phyloP scores from a whole-genome alignment of 2,888 invertebrate species.

The Blomia tropicalis region DNA sequence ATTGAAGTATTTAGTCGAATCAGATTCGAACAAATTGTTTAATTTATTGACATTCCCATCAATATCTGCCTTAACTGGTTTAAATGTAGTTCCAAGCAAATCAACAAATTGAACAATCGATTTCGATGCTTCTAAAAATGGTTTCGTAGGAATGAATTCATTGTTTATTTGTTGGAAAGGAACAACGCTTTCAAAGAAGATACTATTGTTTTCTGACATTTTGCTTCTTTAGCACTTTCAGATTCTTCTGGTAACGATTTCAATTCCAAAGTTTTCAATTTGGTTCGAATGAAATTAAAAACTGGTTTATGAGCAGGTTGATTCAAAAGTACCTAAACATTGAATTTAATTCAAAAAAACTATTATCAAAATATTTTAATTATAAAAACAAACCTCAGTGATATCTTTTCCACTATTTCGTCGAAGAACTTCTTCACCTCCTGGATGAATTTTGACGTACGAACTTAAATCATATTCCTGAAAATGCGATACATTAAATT shows the following conservation, averaged over 20 bases:
- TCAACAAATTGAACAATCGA: slow-evolving; percentile 39
- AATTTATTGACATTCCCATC: slow-evolving; percentile 50
- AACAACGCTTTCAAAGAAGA: slow-evolving; percentile 13
- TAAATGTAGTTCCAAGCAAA: slow-evolving; percentile 49
- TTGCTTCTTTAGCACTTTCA: neutral
- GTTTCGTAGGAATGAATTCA: slow-evolving; percentile 43
- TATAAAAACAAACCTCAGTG: no score
- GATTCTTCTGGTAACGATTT: no score
- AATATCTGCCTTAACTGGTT: slow-evolving; percentile 58
- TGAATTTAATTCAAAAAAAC: neutral
- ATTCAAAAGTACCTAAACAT: slow-evolving; percentile 4
- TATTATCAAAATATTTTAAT: neutral
- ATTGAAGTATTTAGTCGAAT: slow-evolving; percentile 36
- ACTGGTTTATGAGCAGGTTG: slow-evolving; percentile 6
- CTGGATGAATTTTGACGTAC: slow-evolving; percentile 2
- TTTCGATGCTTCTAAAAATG: slow-evolving; percentile 47
- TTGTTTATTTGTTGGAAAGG: slow-evolving; percentile 43
- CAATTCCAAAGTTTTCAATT: neutral
- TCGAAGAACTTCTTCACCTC: neutral
- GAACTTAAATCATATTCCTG: neutral
- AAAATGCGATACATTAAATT: neutral
- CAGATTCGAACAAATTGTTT: slow-evolving; percentile 30
- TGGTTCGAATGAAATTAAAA: neutral
- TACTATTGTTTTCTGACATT: neutral
- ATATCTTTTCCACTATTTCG: neutral